A percentile compares a stretch with the other conserved stretches of the same genome.
Conservation (phyloP, 2,113 vertebrate genomes). For the Hemibagrus wyckioides region DNA sequence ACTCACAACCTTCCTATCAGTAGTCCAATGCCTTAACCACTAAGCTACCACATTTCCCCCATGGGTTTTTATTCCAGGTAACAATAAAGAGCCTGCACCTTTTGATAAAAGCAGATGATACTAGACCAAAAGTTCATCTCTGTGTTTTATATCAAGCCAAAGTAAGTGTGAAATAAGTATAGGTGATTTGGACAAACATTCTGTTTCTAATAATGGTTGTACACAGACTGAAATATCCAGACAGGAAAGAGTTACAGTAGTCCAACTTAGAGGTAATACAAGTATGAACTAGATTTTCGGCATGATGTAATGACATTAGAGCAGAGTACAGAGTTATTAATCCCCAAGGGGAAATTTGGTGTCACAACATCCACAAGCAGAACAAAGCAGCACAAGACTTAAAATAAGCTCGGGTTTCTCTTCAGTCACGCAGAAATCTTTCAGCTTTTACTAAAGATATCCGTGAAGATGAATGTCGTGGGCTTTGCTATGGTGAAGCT, state of each 20-base stretch:
- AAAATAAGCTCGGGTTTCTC: no score
- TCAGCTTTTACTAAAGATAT: no score
- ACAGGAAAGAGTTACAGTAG: neutral
- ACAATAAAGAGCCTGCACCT: neutral
- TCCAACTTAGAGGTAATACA: neutral
- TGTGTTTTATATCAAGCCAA: neutral
- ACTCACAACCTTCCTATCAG: no score
- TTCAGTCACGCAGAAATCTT: no score
- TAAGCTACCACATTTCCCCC: neutral
- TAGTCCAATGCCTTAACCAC: neutral
- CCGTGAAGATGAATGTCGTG: no score
- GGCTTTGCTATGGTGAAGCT: no score
- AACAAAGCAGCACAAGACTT: no score
- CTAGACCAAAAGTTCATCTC: neutral
- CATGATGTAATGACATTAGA: neutral
- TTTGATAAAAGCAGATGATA: neutral
- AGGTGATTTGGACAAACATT: neutral
- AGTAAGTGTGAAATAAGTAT: neutral
- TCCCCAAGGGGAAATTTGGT: no score
- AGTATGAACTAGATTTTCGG: neutral
- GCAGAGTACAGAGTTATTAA: no score
- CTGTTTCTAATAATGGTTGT: neutral
- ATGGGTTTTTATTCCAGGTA: neutral
- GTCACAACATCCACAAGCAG: no score
- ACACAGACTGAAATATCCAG: neutral